Base-by-base conservation (phyloP, 2,888 invertebrate species). In the Microdon myrmicae region DNA sequence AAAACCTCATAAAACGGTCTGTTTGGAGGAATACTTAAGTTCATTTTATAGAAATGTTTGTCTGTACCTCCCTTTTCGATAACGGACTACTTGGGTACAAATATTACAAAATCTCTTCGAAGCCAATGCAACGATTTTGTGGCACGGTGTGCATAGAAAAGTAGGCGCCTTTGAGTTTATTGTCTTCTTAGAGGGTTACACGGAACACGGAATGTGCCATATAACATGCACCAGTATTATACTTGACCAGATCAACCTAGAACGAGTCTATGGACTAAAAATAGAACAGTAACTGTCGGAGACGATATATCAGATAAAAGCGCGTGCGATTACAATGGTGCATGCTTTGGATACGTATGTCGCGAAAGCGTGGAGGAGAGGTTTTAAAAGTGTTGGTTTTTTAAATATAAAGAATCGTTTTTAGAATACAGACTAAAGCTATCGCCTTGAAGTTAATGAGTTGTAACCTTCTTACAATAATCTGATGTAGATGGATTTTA, bases 61-160 rank as follows among this genome's bases (percentile, higher is more conserved):
- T 17, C 10, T 14, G 22, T 8, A 9, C 37, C 13, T n/a, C n/a
- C n/a, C n/a, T n/a, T n/a, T n/a, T n/a, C n/a, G n/a, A n/a, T n/a
- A n/a, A n/a, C n/a, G n/a, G n/a, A n/a, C n/a, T 19, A 28, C 39
- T 56, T 61, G 56, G n/a, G 45, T 41, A 41, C 56, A 56, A 47
- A 41, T 41, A 54, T 60, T 60, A 47, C 54, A 41, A 51, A 64
- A 51, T 56, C 31, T 25, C 47, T 31, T 23, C 19, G 61, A 64
- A 64, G 61, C 61, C 56, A 45, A 56, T 51, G 45, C 51, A 61
- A 61, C 51, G 61, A 56, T 56, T 60, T 32, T 61, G 38, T 49
- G 49, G 38, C 37, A 49, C 55, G 51, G 32, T 55, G 29, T 48
- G 60, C 32, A 55, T 32, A 14, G 9, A 37, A 19, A 29, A 31